Base-by-base conservation (phyloP, 2,888 invertebrate genomes). In the Gortyna flavago region DNA sequence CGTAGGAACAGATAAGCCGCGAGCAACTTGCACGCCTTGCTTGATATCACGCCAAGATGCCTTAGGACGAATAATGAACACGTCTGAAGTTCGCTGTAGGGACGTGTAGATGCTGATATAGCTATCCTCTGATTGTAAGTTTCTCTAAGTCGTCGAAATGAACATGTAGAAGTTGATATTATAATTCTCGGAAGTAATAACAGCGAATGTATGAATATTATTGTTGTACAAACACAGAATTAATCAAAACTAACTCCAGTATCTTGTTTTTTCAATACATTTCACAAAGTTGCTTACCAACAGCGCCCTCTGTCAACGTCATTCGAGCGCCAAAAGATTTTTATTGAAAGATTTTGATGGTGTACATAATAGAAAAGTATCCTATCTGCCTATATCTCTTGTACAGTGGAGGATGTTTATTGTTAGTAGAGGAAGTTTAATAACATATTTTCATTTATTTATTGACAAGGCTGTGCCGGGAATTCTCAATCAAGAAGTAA, bases 61-160 rank as follows among this genome's bases (percentile, higher is more conserved):
- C 25, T 13, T 48, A 75, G 3, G 62, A 81, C 13, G 68, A 59
- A 59, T 80, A 73, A 76, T 73, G 44, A 85, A 38, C 62, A 76
- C 41, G 41, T 66, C 51, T 80, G 35, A 66, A 79, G 71, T 68
- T 77, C 44, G n/a, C 6, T 69, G n/a, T 48, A 61, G 44, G 6
- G 64, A 54, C 57, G 21, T 62, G 54, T 61, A 86, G 69, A 68
- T 71, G 70, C 44, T 70, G 54, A 71, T 75, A 83, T 83, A 79
- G 44, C 64, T 59, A 75, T 70, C 41, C 44, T 68, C 48, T 75
- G 54, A 57, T 67, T 73, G 61, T 75, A 68, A 59, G 21, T 70
- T 70, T 77, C 70, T 21, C 72, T 51, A 73, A 70, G 54, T 64
- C 21, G 54, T 44, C 32, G 35, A 75, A 13, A 65, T n/a, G 54